These are phyloP conservation scores for Spongia lamella DNA, from an alignment of 37 sponge, comb jelly and placozoan species.

Conservation along the genomic window DNA sequence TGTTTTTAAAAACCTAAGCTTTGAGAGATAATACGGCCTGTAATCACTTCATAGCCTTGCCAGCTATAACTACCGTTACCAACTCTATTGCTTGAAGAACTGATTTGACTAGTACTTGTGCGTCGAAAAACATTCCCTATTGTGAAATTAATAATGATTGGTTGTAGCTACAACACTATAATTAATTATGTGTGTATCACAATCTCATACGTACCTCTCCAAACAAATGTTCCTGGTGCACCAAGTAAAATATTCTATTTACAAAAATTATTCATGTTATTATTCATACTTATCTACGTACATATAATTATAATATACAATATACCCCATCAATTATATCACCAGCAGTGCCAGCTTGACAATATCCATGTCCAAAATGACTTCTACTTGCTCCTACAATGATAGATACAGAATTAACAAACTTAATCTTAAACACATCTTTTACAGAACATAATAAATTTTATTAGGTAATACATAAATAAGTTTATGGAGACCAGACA, in stretches of 20 bases:
- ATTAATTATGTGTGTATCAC: no score
- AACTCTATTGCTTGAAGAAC: not conserved
- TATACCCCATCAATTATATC: not conserved
- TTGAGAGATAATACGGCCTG: slow-evolving; percentile 17
- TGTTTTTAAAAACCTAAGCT: slow-evolving; percentile 10
- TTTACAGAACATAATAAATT: no score
- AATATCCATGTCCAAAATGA: slow-evolving; percentile 19
- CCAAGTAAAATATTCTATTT: slow-evolving; percentile 11
- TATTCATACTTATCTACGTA: no score
- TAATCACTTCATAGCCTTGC: slow-evolving; percentile 52
- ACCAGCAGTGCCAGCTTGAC: slow-evolving; percentile 49
- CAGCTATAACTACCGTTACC: not conserved
- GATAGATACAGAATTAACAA: no score
- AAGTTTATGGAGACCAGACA: no score
- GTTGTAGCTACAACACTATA: no score
- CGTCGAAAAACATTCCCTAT: slow-evolving; percentile 20
- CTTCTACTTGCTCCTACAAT: not conserved
- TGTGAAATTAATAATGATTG: no score
- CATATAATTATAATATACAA: no score
- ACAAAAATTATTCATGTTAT: no score
- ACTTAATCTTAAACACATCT: no score
- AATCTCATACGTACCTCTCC: slow-evolving; percentile 46
- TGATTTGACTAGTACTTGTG: not conserved
- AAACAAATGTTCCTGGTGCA: slow-evolving; percentile 35
- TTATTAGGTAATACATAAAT: no score